Percentiles rank a stretch among this genome's conserved stretches.
Evolutionary conservation across 1,140 invertebrate genomes (phyloP).

Genomic region (Aphidius gifuensis): DNA sequence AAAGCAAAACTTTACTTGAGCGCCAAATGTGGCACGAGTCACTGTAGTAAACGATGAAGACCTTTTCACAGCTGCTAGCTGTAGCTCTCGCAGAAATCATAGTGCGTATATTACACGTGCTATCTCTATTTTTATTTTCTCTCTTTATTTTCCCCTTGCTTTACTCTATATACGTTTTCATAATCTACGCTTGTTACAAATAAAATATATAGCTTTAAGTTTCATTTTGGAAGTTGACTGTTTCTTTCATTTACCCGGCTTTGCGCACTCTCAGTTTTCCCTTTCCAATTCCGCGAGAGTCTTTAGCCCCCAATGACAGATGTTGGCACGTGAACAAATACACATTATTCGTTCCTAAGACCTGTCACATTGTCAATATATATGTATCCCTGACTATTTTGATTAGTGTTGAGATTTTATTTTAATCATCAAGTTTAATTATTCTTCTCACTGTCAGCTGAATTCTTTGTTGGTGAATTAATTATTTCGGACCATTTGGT

Average conservation of each 20-base stretch:
- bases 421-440: too few species aligned
- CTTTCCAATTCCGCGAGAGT: neutral
- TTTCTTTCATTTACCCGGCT: neutral
- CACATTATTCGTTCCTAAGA: neutral
- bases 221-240: neutral
- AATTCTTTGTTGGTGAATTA: too few species aligned
- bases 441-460: too few species aligned
- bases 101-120: too few species aligned
- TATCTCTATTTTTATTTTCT: too few species aligned
- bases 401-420: conserved; percentile 5
- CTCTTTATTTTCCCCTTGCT: conserved; percentile 11
- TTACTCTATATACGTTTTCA: neutral
- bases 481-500: too few species aligned
- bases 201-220: too few species aligned
- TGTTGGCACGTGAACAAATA: conserved; percentile 21
- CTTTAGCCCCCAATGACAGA: conserved; percentile 8
- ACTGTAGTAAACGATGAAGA: too few species aligned
- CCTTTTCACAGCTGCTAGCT: too few species aligned
- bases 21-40: too few species aligned
- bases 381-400: conserved; percentile 13
- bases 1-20: too few species aligned
- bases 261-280: neutral
- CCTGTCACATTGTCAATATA: conserved; percentile 15
- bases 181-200: neutral
- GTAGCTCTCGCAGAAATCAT: too few species aligned